Evolutionary conservation across 2,113 vertebrate species (phyloP), one percentile per base, ranked within the genome.

Genomic region (Anthoscopus minutus): DNA sequence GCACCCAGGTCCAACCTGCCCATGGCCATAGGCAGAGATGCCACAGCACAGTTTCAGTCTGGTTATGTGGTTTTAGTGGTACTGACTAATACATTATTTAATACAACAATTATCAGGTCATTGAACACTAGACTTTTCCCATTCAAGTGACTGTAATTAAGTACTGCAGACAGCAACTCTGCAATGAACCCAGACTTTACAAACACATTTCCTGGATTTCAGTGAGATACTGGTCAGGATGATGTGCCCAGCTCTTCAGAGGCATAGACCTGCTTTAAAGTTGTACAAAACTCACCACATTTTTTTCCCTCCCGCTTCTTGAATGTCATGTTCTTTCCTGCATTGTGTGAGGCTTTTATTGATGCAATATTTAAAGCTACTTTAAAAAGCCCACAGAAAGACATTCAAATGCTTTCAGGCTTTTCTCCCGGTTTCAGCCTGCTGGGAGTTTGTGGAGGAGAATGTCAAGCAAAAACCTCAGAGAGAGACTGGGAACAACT

Each of bases 301-400:
- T 61, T 86, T 77, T 65, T 40, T 19, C 6, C 6, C 20, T 86
- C 38, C 12, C 0, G 7, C 33, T 72, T 85, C 42, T 70, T 83
- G 56, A 92, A 17, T 38, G 23, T 25, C 77, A 66, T 60, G n/a
- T 21, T 74, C 57, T 73, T 89, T 86, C 24, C 33, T 37, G 57
- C 53, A 70, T 11, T 76, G 64, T 73, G 67, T 0, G 2, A 33
- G 42, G 60, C 28, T 86, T 90, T 93, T 88, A 92, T 10, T 74
- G 47, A 79, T 77, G 73, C 53, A 87, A 60, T 65, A 95, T 74
- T 89, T 84, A 94, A 92, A 95, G 61, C 40, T 62, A 42, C 37
- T 86, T 79, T 87, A 13, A 87, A 94, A 96, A 64, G 42, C 74
- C 35, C 35, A 66, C 7, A 74, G 35, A 78, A 91, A 31, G 51